Conservation (phyloP, 64 coral and sea anemone species). For the Anthopleura sola region DNA sequence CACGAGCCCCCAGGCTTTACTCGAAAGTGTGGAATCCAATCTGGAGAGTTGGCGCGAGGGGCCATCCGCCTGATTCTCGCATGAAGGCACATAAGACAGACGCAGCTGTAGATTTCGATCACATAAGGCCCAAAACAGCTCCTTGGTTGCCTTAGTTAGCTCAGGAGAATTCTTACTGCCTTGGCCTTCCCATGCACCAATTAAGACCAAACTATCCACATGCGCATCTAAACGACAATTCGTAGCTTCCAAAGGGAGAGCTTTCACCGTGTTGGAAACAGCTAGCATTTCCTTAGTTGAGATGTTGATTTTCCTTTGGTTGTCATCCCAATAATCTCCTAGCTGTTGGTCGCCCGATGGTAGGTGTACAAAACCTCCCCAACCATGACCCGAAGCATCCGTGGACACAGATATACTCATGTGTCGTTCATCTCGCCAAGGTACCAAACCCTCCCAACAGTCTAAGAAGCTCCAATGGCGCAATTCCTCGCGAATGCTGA, state of each 20-base stretch:
- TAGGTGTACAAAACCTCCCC: conserved; percentile 2
- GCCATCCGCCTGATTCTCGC: not conserved
- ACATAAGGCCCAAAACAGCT: not conserved
- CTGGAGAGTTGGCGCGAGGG: conserved; percentile 2
- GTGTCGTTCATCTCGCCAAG: not conserved
- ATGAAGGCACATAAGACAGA: not conserved
- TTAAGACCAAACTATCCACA: conserved; percentile 2
- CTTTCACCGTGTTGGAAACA: not conserved
- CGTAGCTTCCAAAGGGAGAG: not conserved
- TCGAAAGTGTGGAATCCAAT: not conserved
- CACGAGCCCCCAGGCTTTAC: not conserved
- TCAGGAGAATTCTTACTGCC: conserved; percentile 7
- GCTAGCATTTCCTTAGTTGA: conserved; percentile 10
- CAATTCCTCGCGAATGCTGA: not conserved
- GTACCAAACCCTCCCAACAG: not conserved
- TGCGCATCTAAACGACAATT: conserved; percentile 14
- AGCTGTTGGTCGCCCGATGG: not conserved
- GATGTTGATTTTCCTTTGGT: not conserved
- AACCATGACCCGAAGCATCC: conserved; percentile 10
- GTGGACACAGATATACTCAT: not conserved
- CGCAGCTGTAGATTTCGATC: conserved; percentile 18
- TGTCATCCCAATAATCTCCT: conserved; percentile 1
- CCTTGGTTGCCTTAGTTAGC: conserved; percentile 6
- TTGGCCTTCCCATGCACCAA: not conserved
- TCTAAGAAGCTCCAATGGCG: not conserved